Evolutionary conservation across 2,113 vertebrate genomes (phyloP), one percentile per base, ranked within the genome.

Genomic region (Cairina moschata): DNA sequence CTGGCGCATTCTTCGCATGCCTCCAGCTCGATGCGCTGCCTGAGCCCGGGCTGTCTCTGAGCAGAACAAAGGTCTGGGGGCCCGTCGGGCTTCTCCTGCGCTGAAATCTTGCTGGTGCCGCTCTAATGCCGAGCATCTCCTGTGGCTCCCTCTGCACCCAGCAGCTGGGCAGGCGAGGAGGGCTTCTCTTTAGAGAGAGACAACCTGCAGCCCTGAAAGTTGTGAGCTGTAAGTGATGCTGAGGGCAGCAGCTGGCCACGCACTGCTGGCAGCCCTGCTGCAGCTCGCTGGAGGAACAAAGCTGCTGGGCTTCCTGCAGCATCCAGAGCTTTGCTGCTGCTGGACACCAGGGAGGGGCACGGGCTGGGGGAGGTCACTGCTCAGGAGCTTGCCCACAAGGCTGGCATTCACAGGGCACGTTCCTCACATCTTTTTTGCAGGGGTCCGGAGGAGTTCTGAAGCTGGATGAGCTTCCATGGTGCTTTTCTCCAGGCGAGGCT

Each of bases 1-100:
- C 65, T 65, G 72, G 32, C 31, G 52, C 75, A 77, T 91, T 96
- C 96, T 84, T 88, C n/a, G 31, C 86, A 54, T 58, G 55, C 87
- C 29, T 40, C 62, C 32, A 59, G 58, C 74, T 93, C n/a, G 52
- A 17, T 36, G 34, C n/a, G 17, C 73, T 86, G 55, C 82, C 66
- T 88, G 85, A 66, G 60, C 67, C 86, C 88, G 91, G 59, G 86
- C 69, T 75, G 1, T 55, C 66, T 88, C 71, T 82, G 82, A 88
- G 80, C 26, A 65, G 77, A 86, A 74, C 34, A 44, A 60, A 63
- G 23, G n/a, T 40, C 20, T 50, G 36, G 15, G 11, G 38, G 40
- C 40, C 26, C 8, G 38, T 20, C 11, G 6, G 17, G 26, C 62
- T 65, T 20, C 26, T 38, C 38, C 23, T 20, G 26, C 2, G 17